Evolutionary conservation across 2,113 vertebrate genomes (phyloP), one percentile per base, ranked within the genome.

Genomic region (Glareola pratincola): DNA sequence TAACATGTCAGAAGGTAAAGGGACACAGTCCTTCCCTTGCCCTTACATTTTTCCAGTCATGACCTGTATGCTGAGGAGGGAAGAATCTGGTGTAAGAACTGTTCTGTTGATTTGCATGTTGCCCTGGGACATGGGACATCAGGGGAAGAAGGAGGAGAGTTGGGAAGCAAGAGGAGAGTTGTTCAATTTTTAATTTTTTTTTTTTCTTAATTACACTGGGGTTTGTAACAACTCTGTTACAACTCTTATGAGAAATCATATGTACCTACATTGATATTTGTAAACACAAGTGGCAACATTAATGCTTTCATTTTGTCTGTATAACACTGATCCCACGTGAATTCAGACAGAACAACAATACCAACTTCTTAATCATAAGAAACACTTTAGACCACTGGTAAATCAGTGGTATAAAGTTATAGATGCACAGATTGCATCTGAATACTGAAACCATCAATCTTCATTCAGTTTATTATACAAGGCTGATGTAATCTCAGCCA

Each of bases 251-350:
- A 50, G 53, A 51, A 74, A 73, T 53, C 17, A 3, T 10, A 14
- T 23, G 8, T 62, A 48, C 22, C 56, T n/a, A n/a, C 37, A 43
- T 13, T 17, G 4, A 29, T 45, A 51, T 57, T 67, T 2, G 7
- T 56, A 41, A 67, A 26, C 10, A 47, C 5, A 48, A 62, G 13
- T 6, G 8, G 27, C 23, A 45, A 24, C 9, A 9, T 34, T 51
- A 45, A 22, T 47, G 21, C 16, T 77, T 72, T 29, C 6, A 7
- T 34, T 11, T 54, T 41, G 30, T 23, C 39, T 51, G 6, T 56
- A 4, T 51, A 76, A 76, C 23, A 7, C 20, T 45, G 26, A 18
- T 57, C 57, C 29, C 22, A 22, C 0, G 0, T 78, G 59, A 72
- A 47, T 47, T 86, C 32, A 68, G 50, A 57, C 15, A 15, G 41